Conservation (phyloP, 1,140 invertebrate genomes). For the Drosophila simulans region DNA sequence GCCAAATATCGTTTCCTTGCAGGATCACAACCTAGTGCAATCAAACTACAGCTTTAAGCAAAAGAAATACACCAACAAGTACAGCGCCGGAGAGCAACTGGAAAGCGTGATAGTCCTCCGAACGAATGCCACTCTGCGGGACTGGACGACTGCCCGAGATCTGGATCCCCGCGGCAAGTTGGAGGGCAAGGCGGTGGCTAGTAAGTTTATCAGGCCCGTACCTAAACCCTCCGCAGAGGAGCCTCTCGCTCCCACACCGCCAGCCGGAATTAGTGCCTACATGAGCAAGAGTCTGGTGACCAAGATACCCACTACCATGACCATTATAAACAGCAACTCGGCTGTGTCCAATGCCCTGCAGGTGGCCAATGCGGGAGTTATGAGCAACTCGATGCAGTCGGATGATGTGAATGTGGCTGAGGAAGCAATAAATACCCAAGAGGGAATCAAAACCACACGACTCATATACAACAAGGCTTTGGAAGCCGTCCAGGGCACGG, state of each 20-base stretch:
- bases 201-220: slow-evolving; percentile 53
- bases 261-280: slow-evolving; percentile 30
- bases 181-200: slow-evolving; percentile 47
- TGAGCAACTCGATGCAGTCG: slow-evolving; percentile 56
- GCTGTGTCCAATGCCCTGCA: slow-evolving; percentile 43
- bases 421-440: slow-evolving; percentile 17
- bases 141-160: slow-evolving; percentile 72
- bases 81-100: slow-evolving; percentile 69
- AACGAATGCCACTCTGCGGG: slow-evolving; percentile 66
- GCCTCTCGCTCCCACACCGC: slow-evolving; percentile 1
- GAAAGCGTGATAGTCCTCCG: slow-evolving; percentile 81
- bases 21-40: slow-evolving; percentile 84
- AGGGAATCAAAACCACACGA: slow-evolving; percentile 50
- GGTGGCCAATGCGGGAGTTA: slow-evolving; percentile 40
- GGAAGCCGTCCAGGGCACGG: slow-evolving; percentile 74
- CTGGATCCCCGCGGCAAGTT: slow-evolving; percentile 63
- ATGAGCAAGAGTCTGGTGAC: slow-evolving; percentile 73
- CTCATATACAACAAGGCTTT: slow-evolving; percentile 77
- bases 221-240: slow-evolving; percentile 31
- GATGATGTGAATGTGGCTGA: slow-evolving; percentile 66
- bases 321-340: slow-evolving; percentile 76
- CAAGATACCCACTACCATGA: slow-evolving; percentile 80
- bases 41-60: slow-evolving; percentile 84
- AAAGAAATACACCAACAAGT: slow-evolving; percentile 78
- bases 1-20: background rate